Evolutionary conservation across 2,888 invertebrate genomes (phyloP).

Genomic region (Sminthurides aquaticus): DNA sequence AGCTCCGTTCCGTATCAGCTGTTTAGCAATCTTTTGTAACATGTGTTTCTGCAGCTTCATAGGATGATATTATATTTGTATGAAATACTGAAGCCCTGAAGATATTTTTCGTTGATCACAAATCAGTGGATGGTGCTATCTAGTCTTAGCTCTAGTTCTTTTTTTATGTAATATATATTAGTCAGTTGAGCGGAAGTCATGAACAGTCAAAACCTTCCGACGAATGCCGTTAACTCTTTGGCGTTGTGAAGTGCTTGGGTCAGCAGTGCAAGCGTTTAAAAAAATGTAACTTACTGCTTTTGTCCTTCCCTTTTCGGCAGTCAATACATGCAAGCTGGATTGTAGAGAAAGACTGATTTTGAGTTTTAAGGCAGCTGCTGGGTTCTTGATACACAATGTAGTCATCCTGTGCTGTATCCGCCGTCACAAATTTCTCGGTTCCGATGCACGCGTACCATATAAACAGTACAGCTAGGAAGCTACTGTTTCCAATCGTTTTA

Average conservation of each 20-base stretch:
- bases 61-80: too few relatives aligned
- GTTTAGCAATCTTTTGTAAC: too few relatives aligned
- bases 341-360: constrained; percentile 28
- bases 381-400: constrained; percentile 20
- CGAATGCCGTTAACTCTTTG: not conserved
- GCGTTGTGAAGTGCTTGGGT: not conserved
- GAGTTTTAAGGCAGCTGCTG: constrained; percentile 20
- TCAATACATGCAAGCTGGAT: constrained; percentile 29
- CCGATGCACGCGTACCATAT: not conserved
- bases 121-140: too few relatives aligned
- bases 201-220: too few relatives aligned
- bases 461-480: not conserved
- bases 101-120: too few relatives aligned
- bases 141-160: too few relatives aligned
- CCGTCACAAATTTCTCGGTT: not conserved
- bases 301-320: constrained; percentile 27
- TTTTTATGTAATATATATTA: too few relatives aligned
- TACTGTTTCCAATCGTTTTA: not conserved
- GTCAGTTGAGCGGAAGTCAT: too few relatives aligned
- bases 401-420: constrained; percentile 14
- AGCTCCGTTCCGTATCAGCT: too few relatives aligned
- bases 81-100: too few relatives aligned
- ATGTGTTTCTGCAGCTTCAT: too few relatives aligned
- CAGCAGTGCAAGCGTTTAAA: not conserved
- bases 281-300: constrained; percentile 20